Conservation (phyloP, 2,113 vertebrate species). For the Chloropsis hardwickii region DNA sequence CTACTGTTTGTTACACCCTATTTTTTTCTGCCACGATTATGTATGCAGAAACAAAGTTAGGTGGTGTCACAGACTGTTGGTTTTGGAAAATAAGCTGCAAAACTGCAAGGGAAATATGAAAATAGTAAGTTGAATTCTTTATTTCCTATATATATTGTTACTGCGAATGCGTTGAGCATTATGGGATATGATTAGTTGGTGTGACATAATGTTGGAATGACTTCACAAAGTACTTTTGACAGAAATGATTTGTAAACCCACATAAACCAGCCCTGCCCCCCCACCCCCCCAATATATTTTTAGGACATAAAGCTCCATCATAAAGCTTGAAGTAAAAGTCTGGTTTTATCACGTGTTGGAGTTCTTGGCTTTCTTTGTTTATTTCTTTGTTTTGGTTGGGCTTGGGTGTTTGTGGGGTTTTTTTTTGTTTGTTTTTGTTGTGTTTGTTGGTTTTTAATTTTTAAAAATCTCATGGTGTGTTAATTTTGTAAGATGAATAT, state of each 20-base stretch:
- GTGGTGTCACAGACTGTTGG: not conserved
- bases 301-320: not conserved
- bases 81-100: not conserved
- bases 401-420: not conserved
- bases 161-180: not conserved
- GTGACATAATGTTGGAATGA: not conserved
- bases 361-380: not conserved
- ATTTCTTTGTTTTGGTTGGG: not conserved
- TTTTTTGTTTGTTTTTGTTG: not conserved
- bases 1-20: not conserved
- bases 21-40: not conserved
- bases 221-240: not conserved
- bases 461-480: not conserved
- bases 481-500: not conserved
- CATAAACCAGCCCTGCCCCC: accelerated
- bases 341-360: not conserved
- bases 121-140: not conserved
- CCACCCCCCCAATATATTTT: not conserved
- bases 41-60: not conserved
- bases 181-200: not conserved
- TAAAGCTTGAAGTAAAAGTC: not conserved
- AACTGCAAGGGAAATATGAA: not conserved
- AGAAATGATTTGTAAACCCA: not conserved
- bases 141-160: not conserved
- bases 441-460: not conserved